A percentile compares a stretch with the other conserved stretches of the same genome.
Evolutionary conservation across 2,797 vertebrate genomes (phyloP).

Genomic region (Bradypodion ventrale): DNA sequence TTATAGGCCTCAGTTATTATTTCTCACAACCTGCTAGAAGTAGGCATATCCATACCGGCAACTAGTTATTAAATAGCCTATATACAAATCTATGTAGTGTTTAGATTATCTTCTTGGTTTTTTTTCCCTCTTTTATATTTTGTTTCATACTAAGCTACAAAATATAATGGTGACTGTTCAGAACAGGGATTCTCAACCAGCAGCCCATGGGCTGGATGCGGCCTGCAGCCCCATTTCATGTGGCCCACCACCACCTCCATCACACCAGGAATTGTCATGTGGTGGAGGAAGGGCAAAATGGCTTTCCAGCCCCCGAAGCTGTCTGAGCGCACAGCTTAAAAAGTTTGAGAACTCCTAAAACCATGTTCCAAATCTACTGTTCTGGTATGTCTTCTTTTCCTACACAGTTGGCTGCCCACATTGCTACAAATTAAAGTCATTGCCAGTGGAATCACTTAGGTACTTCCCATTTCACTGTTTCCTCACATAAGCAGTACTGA

Average conservation of each 20-base stretch:
- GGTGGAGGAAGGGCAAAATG: too few species aligned
- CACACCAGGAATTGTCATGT: too few species aligned
- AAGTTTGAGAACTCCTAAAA: too few species aligned
- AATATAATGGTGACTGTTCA: neutral
- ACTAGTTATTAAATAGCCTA: neutral
- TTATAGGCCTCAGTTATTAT: neutral
- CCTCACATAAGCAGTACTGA: neutral
- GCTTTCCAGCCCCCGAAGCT: too few species aligned
- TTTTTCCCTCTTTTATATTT: neutral
- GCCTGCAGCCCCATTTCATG: too few species aligned
- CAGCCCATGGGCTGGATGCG: too few species aligned
- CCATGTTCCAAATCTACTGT: neutral
- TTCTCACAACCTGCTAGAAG: neutral
- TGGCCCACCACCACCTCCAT: too few species aligned
- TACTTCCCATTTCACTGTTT: neutral
- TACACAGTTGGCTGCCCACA: neutral
- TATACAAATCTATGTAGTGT: neutral
- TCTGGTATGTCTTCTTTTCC: neutral
- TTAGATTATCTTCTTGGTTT: neutral
- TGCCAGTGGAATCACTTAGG: neutral
- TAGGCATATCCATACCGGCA: neutral
- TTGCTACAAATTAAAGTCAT: neutral
- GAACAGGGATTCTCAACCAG: too few species aligned
- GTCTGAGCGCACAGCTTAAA: too few species aligned
- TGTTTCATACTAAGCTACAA: neutral